Evolutionary conservation across 2,797 vertebrate species (phyloP), one percentile per base, ranked within the genome.

Genomic region (Coranthus polyacanthus): DNA sequence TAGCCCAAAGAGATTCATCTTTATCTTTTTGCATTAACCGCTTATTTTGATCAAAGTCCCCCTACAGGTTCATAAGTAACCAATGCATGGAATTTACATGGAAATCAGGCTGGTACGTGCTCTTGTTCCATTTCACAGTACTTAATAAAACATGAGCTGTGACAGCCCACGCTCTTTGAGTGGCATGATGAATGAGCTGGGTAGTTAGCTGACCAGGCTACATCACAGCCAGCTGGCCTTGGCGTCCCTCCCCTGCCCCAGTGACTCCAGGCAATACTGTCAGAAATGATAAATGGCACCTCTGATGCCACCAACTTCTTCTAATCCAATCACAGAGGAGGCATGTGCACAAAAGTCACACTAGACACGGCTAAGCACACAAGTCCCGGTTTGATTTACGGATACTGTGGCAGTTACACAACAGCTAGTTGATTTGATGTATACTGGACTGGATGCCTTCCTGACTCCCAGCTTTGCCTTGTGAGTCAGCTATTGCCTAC

Each of bases 401-500:
- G 81, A 52, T 41, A 18, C 55, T 54, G 55, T 41, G 57, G 66
- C 79, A 76, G 82, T 91, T 89, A 85, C 79, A 81, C 87, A 90
- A 88, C 78, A 63, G 65, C 56, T 1, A 42, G 66, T 64, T 75
- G 79, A 84, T 79, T 76, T 85, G 85, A 87, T 85, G 78, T 64
- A 58, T 49, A 68, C 75, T 52, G 81, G 73, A 78, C 84, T 75
- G 80, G 87, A 88, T 78, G 83, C 72, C 75, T 72, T 77, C 60
- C 78, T 82, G 81, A 80, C 82, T 82, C 86, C 86, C 76, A 80
- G 81, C 83, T 1, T 72, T 68, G 86, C 87, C 84, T 86, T 86
- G 86, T 94, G 90, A 94, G 87, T 91, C 88, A 89, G 88, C 82
- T 74, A 72, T 88, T 93, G 89, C 90, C 91, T 90, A 89, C 85